A percentile compares a stretch with the other conserved stretches of the same genome.
Evolutionary conservation across 2,888 invertebrate species (phyloP).

Genomic region (Chelonus formosanus): DNA sequence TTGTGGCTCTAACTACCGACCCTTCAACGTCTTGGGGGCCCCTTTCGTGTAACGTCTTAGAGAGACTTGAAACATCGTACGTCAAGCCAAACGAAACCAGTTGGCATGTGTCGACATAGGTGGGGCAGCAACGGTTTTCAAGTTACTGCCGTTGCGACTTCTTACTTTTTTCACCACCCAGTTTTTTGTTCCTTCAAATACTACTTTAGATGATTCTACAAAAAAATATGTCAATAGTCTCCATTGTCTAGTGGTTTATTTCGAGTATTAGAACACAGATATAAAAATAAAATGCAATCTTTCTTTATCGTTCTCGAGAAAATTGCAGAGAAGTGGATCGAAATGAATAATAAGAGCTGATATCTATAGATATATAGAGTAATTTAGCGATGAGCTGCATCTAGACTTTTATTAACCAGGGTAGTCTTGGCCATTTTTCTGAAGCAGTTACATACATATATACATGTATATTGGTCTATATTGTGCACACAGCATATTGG

Average conservation of each 20-base stretch:
- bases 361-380: slow-evolving; percentile 2
- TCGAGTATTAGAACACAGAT: slow-evolving; percentile 1
- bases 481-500: slow-evolving; percentile 58
- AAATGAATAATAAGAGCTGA: slow-evolving; percentile 10
- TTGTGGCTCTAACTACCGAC: slow-evolving; percentile 36
- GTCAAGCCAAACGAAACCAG: slow-evolving; percentile 40
- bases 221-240: slow-evolving; percentile 5
- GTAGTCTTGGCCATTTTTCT: slow-evolving; percentile 16
- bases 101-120: slow-evolving; percentile 40
- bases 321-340: slow-evolving; percentile 16
- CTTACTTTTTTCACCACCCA: slow-evolving; percentile 12
- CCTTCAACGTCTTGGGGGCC: slow-evolving; percentile 56
- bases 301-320: slow-evolving; percentile 17
- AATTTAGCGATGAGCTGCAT: slow-evolving; percentile 5
- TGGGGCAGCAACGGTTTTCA: slow-evolving; percentile 47
- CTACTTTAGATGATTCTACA: too few species aligned
- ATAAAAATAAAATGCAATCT: background rate
- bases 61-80: slow-evolving; percentile 41
- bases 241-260: background rate
- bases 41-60: slow-evolving; percentile 56
- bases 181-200: background rate
- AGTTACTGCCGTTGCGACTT: slow-evolving; percentile 33
- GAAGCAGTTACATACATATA: background rate
- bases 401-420: slow-evolving; percentile 51
- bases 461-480: slow-evolving; percentile 47